Percentiles rank a stretch among this genome's conserved stretches.
These are phyloP conservation scores for Drosophila miranda DNA, from an alignment of 1,140 invertebrate species.

Conservation along the genomic window DNA sequence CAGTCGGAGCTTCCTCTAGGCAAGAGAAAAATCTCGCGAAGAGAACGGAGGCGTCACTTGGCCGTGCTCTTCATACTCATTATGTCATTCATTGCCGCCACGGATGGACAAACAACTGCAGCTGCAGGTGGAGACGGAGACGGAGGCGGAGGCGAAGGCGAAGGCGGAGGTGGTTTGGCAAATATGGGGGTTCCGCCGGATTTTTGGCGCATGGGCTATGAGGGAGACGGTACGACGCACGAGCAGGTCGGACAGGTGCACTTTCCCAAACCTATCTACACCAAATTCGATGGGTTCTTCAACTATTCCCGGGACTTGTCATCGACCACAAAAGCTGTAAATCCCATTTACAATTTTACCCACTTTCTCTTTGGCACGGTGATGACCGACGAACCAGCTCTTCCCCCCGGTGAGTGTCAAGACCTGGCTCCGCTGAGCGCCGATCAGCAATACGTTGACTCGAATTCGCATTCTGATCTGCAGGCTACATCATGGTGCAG, in stretches of 20 bases:
- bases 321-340: slow-evolving; percentile 13
- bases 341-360: slow-evolving; percentile 49
- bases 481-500: slow-evolving; percentile 61
- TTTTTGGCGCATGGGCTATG: slow-evolving; percentile 19
- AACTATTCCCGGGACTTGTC: slow-evolving; percentile 20
- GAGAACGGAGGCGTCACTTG: no score
- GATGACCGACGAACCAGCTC: slow-evolving; percentile 10
- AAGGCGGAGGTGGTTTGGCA: no score
- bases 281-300: slow-evolving; percentile 3
- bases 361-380: slow-evolving; percentile 38
- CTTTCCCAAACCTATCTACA: slow-evolving; percentile 28
- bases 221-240: slow-evolving; percentile 46
- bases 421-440: no score
- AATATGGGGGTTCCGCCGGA: no score
- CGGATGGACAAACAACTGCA: no score
- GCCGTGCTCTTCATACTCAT: no score
- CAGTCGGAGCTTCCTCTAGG: no score
- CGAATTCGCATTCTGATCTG: not conserved
- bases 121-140: no score
- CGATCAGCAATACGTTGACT: not conserved
- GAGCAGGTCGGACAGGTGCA: slow-evolving; percentile 53
- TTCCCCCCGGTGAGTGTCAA: slow-evolving; percentile 46
- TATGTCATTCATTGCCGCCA: no score
- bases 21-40: no score
- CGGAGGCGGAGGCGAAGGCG: no score